These are phyloP conservation scores for Elysia chlorotica DNA, from an alignment of 1,140 invertebrate genomes.

Conservation along the genomic window DNA sequence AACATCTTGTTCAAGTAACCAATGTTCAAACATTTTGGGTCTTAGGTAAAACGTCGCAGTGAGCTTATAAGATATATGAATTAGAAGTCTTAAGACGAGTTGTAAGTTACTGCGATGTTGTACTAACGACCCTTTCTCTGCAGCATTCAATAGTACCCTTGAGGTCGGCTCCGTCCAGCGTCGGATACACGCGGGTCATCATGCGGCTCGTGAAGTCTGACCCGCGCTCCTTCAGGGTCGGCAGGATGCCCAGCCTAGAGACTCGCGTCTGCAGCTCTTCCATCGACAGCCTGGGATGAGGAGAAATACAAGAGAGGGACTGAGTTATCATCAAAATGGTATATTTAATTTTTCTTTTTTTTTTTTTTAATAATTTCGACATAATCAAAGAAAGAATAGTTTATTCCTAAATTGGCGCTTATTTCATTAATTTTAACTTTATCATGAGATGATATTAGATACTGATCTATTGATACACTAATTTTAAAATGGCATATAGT, in stretches of 20 bases:
- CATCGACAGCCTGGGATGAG: constrained; percentile 26
- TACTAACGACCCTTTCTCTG: too few relatives aligned
- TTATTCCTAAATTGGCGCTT: too few relatives aligned
- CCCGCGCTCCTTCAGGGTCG: constrained; percentile 34
- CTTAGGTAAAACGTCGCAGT: neutral
- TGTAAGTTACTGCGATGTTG: neutral
- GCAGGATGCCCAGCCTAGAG: constrained; percentile 41
- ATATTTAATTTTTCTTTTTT: too few relatives aligned
- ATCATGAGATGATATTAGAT: too few relatives aligned
- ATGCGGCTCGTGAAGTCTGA: constrained; percentile 50
- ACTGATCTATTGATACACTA: too few relatives aligned
- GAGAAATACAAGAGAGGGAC: too few relatives aligned
- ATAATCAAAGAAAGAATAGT: too few relatives aligned
- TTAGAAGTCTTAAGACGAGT: neutral
- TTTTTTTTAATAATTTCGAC: too few relatives aligned
- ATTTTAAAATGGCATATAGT: too few relatives aligned
- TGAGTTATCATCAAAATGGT: too few relatives aligned
- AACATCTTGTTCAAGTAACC: neutral
- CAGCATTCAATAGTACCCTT: too few relatives aligned
- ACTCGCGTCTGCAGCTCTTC: constrained; percentile 49
- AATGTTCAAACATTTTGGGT: neutral
- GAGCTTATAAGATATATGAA: neutral
- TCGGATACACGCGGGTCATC: constrained; percentile 55
- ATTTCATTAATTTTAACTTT: too few relatives aligned
- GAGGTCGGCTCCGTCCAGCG: constrained; percentile 60